Base-by-base conservation (phyloP, 2,797 vertebrate species). In the Euphonia xanthogaster region DNA sequence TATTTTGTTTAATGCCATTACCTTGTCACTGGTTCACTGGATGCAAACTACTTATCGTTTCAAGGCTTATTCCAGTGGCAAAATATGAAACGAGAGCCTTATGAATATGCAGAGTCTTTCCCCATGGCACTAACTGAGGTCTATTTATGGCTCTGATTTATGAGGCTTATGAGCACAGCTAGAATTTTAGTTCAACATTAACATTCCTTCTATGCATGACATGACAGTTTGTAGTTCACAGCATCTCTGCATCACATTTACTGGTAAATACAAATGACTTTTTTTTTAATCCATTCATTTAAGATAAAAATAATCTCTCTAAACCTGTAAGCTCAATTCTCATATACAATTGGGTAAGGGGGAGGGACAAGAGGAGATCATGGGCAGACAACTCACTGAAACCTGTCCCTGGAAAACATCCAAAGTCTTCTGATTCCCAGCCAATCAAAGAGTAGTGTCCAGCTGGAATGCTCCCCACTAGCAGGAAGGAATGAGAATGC, bases 51-150 rank as follows among this genome's bases (percentile, higher is more conserved):
- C 94, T 93, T 65, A 68, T 14, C 1, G 2, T 87, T 96, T 82
- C 73, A 94, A 96, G 91, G 70, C 63, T 96, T 94, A 87, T 50
- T 53, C 42, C 57, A 37, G 68, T 33, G 75, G 81, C 57, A 62
- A 70, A 60, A 62, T 55, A 72, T 22, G 55, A 86, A 93, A 82
- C 0, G 1, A 88, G 79, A 83, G 13, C 35, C 42, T 91, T 57
- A 66, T 89, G 83, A 94, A 96, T 95, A 96, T 90, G 90, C 90
- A 97, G 82, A 94, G 67, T 74, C 35, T 87, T 74, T 44, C 83
- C 95, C 81, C 55, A 22, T 75, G 82, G 88, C 75, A 79, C 35
- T 76, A 47, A 73, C 63, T 67, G 87, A 77, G 35, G 25, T 77
- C 92, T 70, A 66, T 92, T 93, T 96, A 90, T 87, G 91, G 82